Conservation (phyloP, 2,113 vertebrate species). For the Gallinago media region DNA sequence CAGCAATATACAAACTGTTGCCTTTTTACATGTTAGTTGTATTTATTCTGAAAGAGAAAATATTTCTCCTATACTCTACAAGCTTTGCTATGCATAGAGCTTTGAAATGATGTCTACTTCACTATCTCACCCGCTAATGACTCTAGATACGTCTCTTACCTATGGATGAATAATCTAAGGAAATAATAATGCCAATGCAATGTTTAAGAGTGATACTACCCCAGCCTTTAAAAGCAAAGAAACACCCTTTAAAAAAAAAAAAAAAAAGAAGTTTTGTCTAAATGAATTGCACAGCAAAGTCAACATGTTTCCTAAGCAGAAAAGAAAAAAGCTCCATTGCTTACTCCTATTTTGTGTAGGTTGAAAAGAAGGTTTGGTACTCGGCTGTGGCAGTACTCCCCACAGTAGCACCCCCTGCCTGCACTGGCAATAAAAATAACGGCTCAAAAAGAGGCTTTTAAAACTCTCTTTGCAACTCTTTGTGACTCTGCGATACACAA, state of each 20-base stretch:
- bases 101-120: not conserved
- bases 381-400: accelerated
- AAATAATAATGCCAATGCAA: accelerated
- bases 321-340: not conserved
- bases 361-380: accelerated
- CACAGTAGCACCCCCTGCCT: accelerated
- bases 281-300: not conserved
- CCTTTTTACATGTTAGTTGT: not conserved
- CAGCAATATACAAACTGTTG: not conserved
- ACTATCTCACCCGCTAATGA: not conserved
- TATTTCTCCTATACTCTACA: not conserved
- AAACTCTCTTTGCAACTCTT: not conserved
- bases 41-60: not conserved
- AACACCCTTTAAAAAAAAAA: not conserved
- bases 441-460: not conserved
- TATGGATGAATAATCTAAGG: not conserved
- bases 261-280: not conserved
- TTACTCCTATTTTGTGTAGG: accelerated
- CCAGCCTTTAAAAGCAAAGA: not conserved
- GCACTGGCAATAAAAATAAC: accelerated
- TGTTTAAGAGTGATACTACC: not conserved
- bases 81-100: not conserved
- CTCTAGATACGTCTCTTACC: not conserved
- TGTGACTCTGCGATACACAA: accelerated
- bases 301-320: not conserved